phyloP scores from a whole-genome alignment of 2,888 invertebrate species.

The Acrocyrtus sp. region DNA sequence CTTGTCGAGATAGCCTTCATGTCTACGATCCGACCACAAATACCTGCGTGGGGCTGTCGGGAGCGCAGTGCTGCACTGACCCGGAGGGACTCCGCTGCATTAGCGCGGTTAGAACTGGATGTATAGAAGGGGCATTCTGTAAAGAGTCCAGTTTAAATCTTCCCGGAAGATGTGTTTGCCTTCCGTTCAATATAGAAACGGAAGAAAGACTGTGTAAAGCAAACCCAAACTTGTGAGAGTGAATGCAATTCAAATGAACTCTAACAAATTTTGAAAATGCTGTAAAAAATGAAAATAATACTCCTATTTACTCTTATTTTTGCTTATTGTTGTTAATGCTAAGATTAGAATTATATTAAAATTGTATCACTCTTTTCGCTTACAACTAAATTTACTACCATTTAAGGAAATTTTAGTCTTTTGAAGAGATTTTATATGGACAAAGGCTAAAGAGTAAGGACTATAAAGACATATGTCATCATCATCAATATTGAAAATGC shows the following conservation, averaged over 20 bases:
- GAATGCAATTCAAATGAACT: not conserved
- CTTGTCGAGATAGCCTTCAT: conserved; percentile 41
- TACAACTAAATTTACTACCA: too few relatives aligned
- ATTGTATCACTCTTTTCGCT: too few relatives aligned
- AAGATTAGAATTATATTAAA: too few relatives aligned
- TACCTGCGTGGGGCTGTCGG: conserved; percentile 32
- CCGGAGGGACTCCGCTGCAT: conserved; percentile 33
- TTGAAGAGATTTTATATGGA: too few relatives aligned
- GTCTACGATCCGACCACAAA: conserved; percentile 35
- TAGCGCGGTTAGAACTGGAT: conserved; percentile 34
- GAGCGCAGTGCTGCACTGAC: conserved; percentile 47
- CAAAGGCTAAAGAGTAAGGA: too few relatives aligned
- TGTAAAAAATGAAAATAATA: too few relatives aligned
- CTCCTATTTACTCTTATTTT: too few relatives aligned
- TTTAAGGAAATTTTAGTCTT: too few relatives aligned
- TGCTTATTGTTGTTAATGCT: too few relatives aligned
- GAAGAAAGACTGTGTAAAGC: conserved; percentile 46
- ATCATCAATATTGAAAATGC: too few relatives aligned
- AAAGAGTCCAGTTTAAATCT: conserved; percentile 36
- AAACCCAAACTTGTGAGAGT: conserved; percentile 34
- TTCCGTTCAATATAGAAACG: conserved; percentile 44
- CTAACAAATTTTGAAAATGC: too few relatives aligned
- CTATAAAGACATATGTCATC: too few relatives aligned
- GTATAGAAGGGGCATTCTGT: conserved; percentile 44
- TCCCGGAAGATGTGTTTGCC: conserved; percentile 46